Evolutionary conservation across 1,140 invertebrate genomes (phyloP), one percentile per base, ranked within the genome.

Genomic region (Ceratosolen fusciceps): DNA sequence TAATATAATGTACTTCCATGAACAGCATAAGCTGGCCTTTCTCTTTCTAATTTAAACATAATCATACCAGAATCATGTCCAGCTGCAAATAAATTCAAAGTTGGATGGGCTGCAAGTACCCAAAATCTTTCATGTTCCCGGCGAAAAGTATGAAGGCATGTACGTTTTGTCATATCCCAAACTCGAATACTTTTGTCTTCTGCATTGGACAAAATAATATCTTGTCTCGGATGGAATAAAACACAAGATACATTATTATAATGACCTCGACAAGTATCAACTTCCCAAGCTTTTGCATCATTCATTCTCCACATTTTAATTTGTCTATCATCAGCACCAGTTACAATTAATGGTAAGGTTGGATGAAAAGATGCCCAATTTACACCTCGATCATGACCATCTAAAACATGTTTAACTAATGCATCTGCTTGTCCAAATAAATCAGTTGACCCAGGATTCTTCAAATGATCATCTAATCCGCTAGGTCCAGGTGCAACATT

Each of bases 291-390:
- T 90, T 98, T 98, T 43, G 95, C 94, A 90, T 99, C 98, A 89
- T 99, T 99, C 97, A 99, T 99, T 81, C 99, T 92, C 98, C 98
- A 99, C 77, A 99, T 91, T 89, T 99, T 99, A 14, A 99, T 95
- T 86, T 98, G 96, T 31, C 98, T 91, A 91, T 99, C 99, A 91
- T 99, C 99, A 60, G 98, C 98, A 19, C 97, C 98, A 4, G 98
- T 99, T 0, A 97, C 97, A 83, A 99, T 98, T 39, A 99, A 90
- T 0, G 98, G 98, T 82, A 99, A 91, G 16, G 95, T 96, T 2
- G 97, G 97, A 91, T 99, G 98, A 90, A 99, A 99, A 68, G 94
- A 93, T 0, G 97, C 98, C 98, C 98, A 99, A 90, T 99, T 99
- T 0, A 99, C 98, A 24, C 98, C 98, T 74, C 98, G 93, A 88